Conservation (phyloP, 2,797 vertebrate species). For the Gobionotothen gibberifrons region DNA sequence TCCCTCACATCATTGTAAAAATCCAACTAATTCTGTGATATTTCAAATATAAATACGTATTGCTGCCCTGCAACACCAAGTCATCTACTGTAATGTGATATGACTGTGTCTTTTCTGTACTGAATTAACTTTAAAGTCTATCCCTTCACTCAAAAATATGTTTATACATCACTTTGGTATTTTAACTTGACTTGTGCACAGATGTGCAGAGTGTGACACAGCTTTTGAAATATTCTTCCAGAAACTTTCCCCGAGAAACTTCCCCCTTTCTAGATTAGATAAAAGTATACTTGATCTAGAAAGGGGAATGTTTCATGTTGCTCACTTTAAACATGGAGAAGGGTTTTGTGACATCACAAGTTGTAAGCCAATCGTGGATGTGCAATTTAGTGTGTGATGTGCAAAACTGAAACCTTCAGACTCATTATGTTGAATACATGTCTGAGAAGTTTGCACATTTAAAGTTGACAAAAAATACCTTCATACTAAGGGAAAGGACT, state of each 20-base stretch:
- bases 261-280: too few species aligned
- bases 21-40: slow-evolving; percentile 4
- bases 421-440: too few species aligned
- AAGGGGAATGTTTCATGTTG: background rate
- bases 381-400: too few species aligned
- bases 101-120: background rate
- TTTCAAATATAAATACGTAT: background rate
- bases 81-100: slow-evolving; percentile 3
- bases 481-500: background rate
- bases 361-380: background rate
- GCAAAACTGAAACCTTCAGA: too few species aligned
- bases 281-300: too few species aligned
- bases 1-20: background rate
- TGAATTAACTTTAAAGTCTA: background rate
- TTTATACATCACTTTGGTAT: background rate
- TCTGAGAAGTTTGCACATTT: too few species aligned
- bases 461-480: too few species aligned
- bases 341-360: too few species aligned
- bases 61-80: slow-evolving; percentile 12
- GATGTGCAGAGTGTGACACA: background rate
- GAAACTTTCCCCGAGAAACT: too few species aligned
- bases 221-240: too few species aligned
- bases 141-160: background rate
- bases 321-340: background rate
- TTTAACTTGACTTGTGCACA: background rate